phyloP scores from a whole-genome alignment of 1,140 invertebrate species.

The Drosophila nigromelanica region DNA sequence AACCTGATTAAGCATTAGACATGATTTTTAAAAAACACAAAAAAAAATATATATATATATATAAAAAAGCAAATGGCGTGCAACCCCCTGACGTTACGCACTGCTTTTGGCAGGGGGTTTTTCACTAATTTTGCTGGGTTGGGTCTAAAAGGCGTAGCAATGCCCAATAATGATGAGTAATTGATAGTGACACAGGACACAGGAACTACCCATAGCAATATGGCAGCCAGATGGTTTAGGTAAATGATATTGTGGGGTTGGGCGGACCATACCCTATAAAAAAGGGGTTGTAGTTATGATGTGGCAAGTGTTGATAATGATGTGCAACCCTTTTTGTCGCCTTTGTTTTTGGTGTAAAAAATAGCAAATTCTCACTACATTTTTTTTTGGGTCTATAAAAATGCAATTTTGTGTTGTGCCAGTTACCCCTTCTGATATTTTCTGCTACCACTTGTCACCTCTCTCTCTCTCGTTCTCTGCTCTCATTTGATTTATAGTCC shows the following conservation, averaged over 20 bases:
- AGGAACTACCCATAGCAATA: slow-evolving; percentile 50
- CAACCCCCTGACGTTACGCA: slow-evolving; percentile 50
- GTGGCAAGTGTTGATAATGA: slow-evolving; percentile 73
- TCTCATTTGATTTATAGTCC: slow-evolving; percentile 65
- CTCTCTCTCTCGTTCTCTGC: background rate
- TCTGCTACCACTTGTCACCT: slow-evolving; percentile 8
- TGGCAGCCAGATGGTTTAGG: slow-evolving; percentile 28
- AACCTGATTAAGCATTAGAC: slow-evolving; percentile 52
- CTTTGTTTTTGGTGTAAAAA: slow-evolving; percentile 56
- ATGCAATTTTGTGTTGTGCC: slow-evolving; percentile 50
- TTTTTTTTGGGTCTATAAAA: slow-evolving; percentile 66
- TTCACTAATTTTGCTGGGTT: slow-evolving; percentile 28
- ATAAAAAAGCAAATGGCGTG: slow-evolving; percentile 40
- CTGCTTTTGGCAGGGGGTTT: slow-evolving; percentile 9
- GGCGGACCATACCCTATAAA: slow-evolving; percentile 3
- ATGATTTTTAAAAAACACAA: slow-evolving; percentile 4
- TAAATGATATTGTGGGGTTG: slow-evolving; percentile 17
- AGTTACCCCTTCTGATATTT: background rate
- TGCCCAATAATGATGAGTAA: slow-evolving; percentile 77
- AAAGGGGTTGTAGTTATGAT: slow-evolving; percentile 34
- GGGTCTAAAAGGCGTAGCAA: slow-evolving; percentile 56
- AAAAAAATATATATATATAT: too few species aligned
- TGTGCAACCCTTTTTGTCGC: slow-evolving; percentile 46
- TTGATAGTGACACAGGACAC: slow-evolving; percentile 75
- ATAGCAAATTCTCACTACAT: slow-evolving; percentile 67